phyloP scores from a whole-genome alignment of 2,797 vertebrate genomes.

The Acipenser oxyrinchus region DNA sequence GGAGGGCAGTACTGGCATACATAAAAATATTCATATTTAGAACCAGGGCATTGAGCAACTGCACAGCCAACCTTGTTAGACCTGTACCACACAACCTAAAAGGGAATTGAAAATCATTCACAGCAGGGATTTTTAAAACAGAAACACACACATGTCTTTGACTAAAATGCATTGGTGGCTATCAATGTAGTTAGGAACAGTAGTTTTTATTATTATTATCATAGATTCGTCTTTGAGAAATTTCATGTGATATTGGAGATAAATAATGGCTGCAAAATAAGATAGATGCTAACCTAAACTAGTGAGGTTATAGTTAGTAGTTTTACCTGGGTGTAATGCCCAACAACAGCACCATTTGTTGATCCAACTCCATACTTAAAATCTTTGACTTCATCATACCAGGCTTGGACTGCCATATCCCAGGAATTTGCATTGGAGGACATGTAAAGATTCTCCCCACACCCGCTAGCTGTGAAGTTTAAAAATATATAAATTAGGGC shows the following conservation, averaged over 20 bases:
- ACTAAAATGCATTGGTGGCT: too few species aligned
- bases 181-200: too few species aligned
- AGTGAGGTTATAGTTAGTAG: not conserved
- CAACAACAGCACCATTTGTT: constrained; percentile 27
- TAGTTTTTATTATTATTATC: too few species aligned
- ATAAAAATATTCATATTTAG: constrained; percentile 31
- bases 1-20: constrained; percentile 69
- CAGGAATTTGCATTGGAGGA: constrained; percentile 46
- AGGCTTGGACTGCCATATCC: too few species aligned
- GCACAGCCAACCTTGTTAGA: constrained; percentile 38
- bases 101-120: not conserved
- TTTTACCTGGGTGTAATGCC: constrained; percentile 17
- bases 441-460: constrained; percentile 71
- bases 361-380: too few species aligned
- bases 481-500: constrained; percentile 5
- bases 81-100: constrained; percentile 23
- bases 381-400: too few species aligned
- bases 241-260: too few species aligned
- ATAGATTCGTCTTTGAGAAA: too few species aligned
- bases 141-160: too few species aligned
- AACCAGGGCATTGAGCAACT: constrained; percentile 37
- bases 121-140: too few species aligned
- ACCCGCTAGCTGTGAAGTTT: constrained; percentile 47
- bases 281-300: not conserved
- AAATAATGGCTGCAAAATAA: too few species aligned